Percentiles rank a stretch among this genome's conserved stretches.
These are phyloP conservation scores for Drosophila yooni DNA, from an alignment of 2,888 invertebrate genomes.

Conservation along the genomic window DNA sequence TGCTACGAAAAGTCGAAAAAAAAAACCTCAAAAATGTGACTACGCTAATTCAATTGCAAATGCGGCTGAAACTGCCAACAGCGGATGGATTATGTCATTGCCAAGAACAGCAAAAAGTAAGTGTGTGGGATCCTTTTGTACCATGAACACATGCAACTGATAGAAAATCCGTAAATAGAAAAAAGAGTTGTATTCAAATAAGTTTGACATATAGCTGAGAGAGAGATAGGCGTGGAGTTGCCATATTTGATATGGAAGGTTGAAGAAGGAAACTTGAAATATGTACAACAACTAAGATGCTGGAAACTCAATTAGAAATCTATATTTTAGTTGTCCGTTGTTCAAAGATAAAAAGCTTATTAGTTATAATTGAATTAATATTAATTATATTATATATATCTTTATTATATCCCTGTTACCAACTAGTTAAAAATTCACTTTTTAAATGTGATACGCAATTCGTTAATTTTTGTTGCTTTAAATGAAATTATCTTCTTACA, in stretches of 20 bases:
- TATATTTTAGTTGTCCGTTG: background rate
- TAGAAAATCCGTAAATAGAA: background rate
- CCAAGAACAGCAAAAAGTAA: constrained; percentile 32
- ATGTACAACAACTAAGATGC: background rate
- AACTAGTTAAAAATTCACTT: background rate
- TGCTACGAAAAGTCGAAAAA: constrained; percentile 27
- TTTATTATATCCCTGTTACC: background rate
- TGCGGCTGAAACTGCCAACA: constrained; percentile 37
- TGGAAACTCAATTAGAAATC: background rate
- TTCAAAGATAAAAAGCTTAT: background rate
- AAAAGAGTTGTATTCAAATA: background rate
- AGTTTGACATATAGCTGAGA: background rate
- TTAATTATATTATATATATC: background rate
- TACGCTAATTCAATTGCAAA: constrained; percentile 30
- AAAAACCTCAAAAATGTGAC: constrained; percentile 29
- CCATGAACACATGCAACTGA: background rate
- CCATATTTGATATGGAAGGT: background rate
- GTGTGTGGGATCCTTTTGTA: background rate
- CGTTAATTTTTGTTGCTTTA: background rate
- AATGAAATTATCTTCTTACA: background rate
- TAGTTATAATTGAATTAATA: background rate
- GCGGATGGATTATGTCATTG: constrained; percentile 67
- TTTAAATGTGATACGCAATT: background rate
- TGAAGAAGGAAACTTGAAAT: background rate
- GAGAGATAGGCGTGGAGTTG: background rate